A percentile compares a stretch with the other conserved stretches of the same genome.
These are phyloP conservation scores for Labeo rohita DNA, from an alignment of 2,113 vertebrate genomes.

Conservation along the genomic window DNA sequence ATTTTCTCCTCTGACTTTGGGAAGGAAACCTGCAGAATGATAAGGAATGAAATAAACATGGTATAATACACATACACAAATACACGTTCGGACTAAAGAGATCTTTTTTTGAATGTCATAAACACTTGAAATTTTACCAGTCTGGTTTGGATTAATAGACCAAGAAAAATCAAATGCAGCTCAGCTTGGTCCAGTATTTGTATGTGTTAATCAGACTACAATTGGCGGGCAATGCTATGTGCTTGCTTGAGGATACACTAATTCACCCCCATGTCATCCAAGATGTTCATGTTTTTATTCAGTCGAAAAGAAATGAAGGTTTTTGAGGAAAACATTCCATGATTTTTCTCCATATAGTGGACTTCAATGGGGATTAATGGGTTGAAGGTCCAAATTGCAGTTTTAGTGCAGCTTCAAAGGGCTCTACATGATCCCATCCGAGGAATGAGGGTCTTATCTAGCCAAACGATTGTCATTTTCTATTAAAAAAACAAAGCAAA, in stretches of 20 bases:
- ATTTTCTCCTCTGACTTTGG: background rate
- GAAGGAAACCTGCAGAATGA: background rate
- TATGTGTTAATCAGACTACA: background rate
- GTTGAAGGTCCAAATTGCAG: too few species aligned
- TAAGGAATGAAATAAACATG: background rate
- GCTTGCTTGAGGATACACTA: background rate
- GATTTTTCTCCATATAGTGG: too few species aligned
- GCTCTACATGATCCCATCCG: too few species aligned
- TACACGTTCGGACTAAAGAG: background rate
- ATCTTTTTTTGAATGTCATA: background rate
- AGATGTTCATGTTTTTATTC: too few species aligned
- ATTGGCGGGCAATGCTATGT: background rate
- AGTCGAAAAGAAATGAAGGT: too few species aligned
- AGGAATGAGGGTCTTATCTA: too few species aligned
- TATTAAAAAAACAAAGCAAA: too few species aligned
- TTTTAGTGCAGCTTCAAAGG: too few species aligned
- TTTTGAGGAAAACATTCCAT: too few species aligned
- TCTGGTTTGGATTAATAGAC: background rate
- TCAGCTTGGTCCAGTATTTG: background rate
- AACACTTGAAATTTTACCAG: background rate
- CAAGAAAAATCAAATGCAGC: background rate
- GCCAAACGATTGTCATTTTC: too few species aligned
- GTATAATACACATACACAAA: background rate
- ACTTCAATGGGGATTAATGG: too few species aligned
- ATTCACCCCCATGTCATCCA: too few species aligned